phyloP scores from a whole-genome alignment of 2,113 vertebrate species.

The Empidonax traillii region DNA sequence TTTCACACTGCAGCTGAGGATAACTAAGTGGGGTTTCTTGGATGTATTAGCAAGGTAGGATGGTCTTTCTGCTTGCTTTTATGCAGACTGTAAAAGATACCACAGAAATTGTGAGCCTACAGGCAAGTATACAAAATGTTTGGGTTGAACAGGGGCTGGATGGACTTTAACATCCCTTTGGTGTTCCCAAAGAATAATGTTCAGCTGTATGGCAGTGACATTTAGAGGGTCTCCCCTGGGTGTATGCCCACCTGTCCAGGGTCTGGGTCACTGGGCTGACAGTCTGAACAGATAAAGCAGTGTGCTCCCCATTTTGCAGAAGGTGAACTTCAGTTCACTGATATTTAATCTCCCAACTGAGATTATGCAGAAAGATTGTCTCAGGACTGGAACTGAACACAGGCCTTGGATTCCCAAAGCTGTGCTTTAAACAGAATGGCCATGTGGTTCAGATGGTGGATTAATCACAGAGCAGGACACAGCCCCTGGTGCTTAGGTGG shows the following conservation, averaged over 20 bases:
- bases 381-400: background rate
- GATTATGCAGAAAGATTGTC: background rate
- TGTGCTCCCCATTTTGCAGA: background rate
- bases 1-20: background rate
- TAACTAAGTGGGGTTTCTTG: background rate
- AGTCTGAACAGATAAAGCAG: background rate
- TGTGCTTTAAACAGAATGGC: background rate
- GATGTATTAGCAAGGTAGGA: background rate
- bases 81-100: background rate
- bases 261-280: background rate
- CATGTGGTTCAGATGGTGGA: background rate
- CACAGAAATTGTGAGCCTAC: background rate
- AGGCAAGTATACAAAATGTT: background rate
- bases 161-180: background rate
- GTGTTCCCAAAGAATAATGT: background rate
- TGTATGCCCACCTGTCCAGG: background rate
- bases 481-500: background rate
- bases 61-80: background rate
- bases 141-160: background rate
- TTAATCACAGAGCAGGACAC: rapidly evolving
- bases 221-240: background rate
- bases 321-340: background rate
- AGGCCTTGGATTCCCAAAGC: background rate
- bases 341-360: background rate
- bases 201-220: background rate